phyloP scores from a whole-genome alignment of 2,888 invertebrate genomes.

The Lasius platythorax region DNA sequence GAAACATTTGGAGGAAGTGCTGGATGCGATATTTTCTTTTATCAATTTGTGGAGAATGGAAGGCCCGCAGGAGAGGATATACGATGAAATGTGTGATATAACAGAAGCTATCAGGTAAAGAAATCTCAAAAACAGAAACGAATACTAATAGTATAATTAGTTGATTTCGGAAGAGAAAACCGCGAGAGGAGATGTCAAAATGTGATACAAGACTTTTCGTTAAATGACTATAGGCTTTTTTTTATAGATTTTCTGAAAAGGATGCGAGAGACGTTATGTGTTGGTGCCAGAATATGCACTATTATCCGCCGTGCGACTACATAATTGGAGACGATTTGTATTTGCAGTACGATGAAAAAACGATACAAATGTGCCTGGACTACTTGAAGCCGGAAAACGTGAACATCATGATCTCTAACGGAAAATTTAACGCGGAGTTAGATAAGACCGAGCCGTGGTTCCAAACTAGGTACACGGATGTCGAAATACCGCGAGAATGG shows the following conservation, averaged over 20 bases:
- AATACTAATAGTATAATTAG: too few species aligned
- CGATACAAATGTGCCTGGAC: conserved; percentile 88
- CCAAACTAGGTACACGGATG: conserved; percentile 91
- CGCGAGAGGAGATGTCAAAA: neutral
- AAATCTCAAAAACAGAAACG: neutral
- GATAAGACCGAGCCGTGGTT: conserved; percentile 94
- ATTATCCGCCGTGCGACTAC: conserved; percentile 92
- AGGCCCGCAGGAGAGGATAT: conserved; percentile 91
- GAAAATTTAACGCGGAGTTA: conserved; percentile 87
- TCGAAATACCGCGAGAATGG: conserved; percentile 85
- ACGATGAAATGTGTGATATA: conserved; percentile 72
- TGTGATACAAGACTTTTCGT: neutral
- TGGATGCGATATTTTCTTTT: conserved; percentile 93
- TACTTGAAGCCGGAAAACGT: conserved; percentile 89
- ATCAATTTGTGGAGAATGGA: conserved; percentile 90
- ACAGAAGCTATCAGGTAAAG: conserved; percentile 69
- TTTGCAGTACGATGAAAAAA: conserved; percentile 90
- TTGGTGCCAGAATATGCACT: conserved; percentile 92
- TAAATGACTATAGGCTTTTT: neutral
- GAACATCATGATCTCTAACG: conserved; percentile 91
- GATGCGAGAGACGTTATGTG: too few species aligned
- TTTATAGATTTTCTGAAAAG: conserved; percentile 79
- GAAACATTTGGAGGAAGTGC: conserved; percentile 90
- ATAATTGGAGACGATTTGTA: conserved; percentile 93
- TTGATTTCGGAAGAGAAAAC: neutral